Evolutionary conservation across 2,888 invertebrate species (phyloP), one percentile per base, ranked within the genome.

Genomic region (Drosophila birchii): DNA sequence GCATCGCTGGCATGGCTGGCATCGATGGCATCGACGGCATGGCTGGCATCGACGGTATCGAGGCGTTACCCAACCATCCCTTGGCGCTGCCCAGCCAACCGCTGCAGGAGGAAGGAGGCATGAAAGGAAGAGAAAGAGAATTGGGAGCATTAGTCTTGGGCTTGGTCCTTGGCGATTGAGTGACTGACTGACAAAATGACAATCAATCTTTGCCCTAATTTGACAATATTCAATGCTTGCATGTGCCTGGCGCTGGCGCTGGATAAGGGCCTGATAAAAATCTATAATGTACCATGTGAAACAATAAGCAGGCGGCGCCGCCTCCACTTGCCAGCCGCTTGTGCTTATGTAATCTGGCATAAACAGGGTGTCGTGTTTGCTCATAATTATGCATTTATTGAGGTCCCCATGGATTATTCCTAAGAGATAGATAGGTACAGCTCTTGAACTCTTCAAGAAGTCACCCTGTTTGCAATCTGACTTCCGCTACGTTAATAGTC

Each of bases 71-170:
- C 67, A 97, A 94, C 95, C 97, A 97, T 47, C 96, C 97, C 94
- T 97, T 97, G 69, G 97, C 97, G 89, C 96, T 97, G 82, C 96
- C 96, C 91, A 97, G 94, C 94, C 97, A 95, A 90, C 97, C 97
- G 91, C 96, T 92, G 74, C 11, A 87, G 62, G 32, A 51, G 5
- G 70, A 4, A 68, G 34, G 36, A 29, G 34, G 16, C 32, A 32
- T 23, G 14, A 18, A 18, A 62, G n/a, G 23, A 56, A n/a, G 14
- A 51, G 20, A 51, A 8, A 32, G 5, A 3, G 36, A 44, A 20
- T 44, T 43, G 36, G 14, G 41, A 62, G 51, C 54, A 56, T 58
- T 51, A 71, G 66, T 82, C 14, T n/a, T n/a, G 34, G 56, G 56
- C 23, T 60, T 14, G 29, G 34, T 68, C 45, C 69, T 69, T 36